Evolutionary conservation across 2,113 vertebrate genomes (phyloP).

Genomic region (Pelvicachromis taeniatus): DNA sequence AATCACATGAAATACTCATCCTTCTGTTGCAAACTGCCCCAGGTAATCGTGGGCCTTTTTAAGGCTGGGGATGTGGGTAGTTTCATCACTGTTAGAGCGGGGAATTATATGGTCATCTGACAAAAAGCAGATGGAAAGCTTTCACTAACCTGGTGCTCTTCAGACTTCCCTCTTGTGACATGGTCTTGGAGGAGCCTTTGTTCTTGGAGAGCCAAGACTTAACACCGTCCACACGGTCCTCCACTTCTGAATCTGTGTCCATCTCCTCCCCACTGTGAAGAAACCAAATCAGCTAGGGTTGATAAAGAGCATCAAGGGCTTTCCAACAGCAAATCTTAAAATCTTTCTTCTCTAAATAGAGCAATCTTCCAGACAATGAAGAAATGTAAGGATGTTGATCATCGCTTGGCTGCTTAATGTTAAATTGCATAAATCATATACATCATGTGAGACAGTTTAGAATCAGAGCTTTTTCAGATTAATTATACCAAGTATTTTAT

Average conservation of each 20-base stretch:
- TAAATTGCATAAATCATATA: not conserved
- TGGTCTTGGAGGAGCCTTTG: slow-evolving; percentile 79
- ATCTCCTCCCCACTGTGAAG: slow-evolving; percentile 85
- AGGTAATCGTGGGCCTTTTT: slow-evolving; percentile 42
- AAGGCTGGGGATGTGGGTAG: slow-evolving; percentile 6
- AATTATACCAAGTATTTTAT: not conserved
- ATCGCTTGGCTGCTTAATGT: not conserved
- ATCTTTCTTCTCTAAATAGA: not conserved
- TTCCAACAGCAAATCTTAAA: not conserved
- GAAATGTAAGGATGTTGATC: not conserved
- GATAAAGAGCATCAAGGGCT: not conserved
- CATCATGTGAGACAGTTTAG: not conserved
- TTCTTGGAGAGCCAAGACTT: slow-evolving; percentile 91
- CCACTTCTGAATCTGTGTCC: slow-evolving; percentile 90
- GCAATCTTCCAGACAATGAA: not conserved
- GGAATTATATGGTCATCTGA: slow-evolving; percentile 20
- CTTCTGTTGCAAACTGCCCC: slow-evolving; percentile 45
- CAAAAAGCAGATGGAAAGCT: slow-evolving; percentile 4
- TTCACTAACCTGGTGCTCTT: slow-evolving; percentile 87
- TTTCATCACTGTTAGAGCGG: slow-evolving; percentile 14
- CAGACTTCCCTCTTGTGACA: slow-evolving; percentile 85
- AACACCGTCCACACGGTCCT: slow-evolving; percentile 93
- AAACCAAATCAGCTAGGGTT: slow-evolving; percentile 4
- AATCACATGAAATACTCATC: slow-evolving; percentile 63
- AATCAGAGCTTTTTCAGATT: not conserved